Conservation (phyloP, 2,113 vertebrate species). For the Rhinopomastus cyanomelas region DNA sequence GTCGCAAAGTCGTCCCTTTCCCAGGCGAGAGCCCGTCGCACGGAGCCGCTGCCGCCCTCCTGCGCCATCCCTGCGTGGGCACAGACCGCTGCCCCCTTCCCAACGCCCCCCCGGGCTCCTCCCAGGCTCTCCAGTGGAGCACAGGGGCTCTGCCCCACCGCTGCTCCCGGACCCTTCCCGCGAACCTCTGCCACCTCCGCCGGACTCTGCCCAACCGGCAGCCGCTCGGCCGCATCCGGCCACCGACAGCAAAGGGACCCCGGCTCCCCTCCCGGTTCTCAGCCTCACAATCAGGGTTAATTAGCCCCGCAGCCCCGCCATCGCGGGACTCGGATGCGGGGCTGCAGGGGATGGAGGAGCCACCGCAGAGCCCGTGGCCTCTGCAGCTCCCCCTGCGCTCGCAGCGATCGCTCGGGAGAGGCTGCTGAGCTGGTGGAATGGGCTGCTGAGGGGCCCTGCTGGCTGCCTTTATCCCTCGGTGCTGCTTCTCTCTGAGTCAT, state of each 20-base stretch:
- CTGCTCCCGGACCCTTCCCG: not conserved
- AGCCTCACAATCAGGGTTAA: not conserved
- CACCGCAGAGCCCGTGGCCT: not conserved
- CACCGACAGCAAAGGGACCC: not conserved
- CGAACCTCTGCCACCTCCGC: too few species aligned
- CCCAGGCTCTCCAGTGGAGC: accelerated
- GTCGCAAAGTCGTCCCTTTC: too few species aligned
- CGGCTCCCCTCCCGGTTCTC: not conserved
- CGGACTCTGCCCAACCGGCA: not conserved
- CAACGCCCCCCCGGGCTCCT: not conserved
- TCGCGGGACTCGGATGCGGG: not conserved
- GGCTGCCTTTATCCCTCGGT: slow-evolving; percentile 37
- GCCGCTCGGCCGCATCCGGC: not conserved
- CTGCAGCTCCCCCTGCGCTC: not conserved
- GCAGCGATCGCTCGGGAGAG: slow-evolving; percentile 4
- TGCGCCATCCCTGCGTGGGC: not conserved
- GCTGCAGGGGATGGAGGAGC: not conserved
- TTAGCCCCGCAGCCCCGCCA: not conserved
- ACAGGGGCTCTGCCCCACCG: accelerated
- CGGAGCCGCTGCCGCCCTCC: not conserved
- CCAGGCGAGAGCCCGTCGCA: not conserved
- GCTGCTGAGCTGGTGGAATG: slow-evolving; percentile 8
- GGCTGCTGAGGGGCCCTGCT: not conserved
- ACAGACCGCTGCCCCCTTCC: accelerated
- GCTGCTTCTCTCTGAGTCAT: slow-evolving; percentile 56